These are phyloP conservation scores for Drosophila macrospina DNA, from an alignment of 2,888 invertebrate genomes.

Conservation along the genomic window DNA sequence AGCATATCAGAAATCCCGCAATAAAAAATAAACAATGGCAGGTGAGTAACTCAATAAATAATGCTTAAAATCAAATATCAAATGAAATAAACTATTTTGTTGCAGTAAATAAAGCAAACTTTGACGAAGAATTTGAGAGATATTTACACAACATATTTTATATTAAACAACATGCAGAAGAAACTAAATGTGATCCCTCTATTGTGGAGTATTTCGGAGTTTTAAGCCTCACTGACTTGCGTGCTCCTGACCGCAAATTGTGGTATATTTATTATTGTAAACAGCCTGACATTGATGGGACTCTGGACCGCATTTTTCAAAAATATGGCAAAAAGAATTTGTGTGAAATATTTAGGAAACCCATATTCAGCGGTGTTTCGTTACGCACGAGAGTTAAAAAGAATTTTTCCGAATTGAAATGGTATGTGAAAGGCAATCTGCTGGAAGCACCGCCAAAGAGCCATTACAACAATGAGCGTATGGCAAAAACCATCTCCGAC, in stretches of 20 bases:
- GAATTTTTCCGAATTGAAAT: slow-evolving; percentile 55
- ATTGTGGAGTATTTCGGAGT: slow-evolving; percentile 63
- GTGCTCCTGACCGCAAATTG: slow-evolving; percentile 60
- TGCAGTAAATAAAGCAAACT: slow-evolving; percentile 29
- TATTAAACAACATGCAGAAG: slow-evolving; percentile 8
- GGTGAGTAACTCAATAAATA: slow-evolving; percentile 20
- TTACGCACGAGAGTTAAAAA: slow-evolving; percentile 58
- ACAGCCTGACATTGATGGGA: slow-evolving; percentile 63
- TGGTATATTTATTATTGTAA: slow-evolving; percentile 64
- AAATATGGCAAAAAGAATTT: slow-evolving; percentile 72
- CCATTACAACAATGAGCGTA: slow-evolving; percentile 59
- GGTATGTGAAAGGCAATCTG: slow-evolving; percentile 58
- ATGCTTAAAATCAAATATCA: neutral
- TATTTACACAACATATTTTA: slow-evolving; percentile 47
- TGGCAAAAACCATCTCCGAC: slow-evolving; percentile 44
- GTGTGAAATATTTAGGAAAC: slow-evolving; percentile 62
- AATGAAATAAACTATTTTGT: neutral
- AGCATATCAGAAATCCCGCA: neutral
- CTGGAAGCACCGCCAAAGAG: slow-evolving; percentile 67
- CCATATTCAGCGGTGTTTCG: slow-evolving; percentile 55
- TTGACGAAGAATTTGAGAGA: slow-evolving; percentile 51
- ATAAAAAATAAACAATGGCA: slow-evolving; percentile 18
- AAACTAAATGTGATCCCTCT: slow-evolving; percentile 35
- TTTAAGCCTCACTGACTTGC: slow-evolving; percentile 46
- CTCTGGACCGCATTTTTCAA: slow-evolving; percentile 51